phyloP scores from a whole-genome alignment of 2,113 vertebrate species.

The Cochlearius cochlearius region DNA sequence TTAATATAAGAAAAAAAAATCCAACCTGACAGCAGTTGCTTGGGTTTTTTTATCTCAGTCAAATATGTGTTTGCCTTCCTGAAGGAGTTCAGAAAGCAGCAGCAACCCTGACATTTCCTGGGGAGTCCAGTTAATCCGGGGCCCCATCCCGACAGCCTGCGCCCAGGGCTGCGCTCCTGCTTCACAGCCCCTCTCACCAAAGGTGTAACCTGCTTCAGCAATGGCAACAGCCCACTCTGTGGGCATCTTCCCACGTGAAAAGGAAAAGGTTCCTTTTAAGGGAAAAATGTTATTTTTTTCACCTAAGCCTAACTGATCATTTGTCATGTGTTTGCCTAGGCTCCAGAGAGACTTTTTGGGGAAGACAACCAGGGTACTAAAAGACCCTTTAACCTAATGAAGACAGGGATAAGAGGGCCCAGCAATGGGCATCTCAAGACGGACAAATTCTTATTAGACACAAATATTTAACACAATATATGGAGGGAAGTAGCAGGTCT shows the following conservation, averaged over 20 bases:
- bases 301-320: not conserved
- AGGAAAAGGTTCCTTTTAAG: not conserved
- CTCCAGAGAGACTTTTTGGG: not conserved
- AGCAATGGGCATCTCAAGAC: not conserved
- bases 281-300: accelerated
- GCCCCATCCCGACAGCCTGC: not conserved
- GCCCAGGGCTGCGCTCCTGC: not conserved
- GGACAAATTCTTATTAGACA: not conserved
- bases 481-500: not conserved
- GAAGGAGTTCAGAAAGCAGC: not conserved
- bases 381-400: not conserved
- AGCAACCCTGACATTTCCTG: not conserved
- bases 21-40: not conserved
- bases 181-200: not conserved
- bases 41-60: not conserved
- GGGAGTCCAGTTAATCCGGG: not conserved
- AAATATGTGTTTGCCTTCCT: not conserved
- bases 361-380: not conserved
- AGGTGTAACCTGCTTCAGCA: not conserved
- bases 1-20: not conserved
- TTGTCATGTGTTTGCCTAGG: not conserved
- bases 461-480: not conserved
- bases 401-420: not conserved
- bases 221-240: not conserved
- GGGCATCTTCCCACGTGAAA: not conserved